Evolutionary conservation across 2,888 invertebrate genomes (phyloP), one percentile per base, ranked within the genome.

Genomic region (Drosophila antonietae): DNA sequence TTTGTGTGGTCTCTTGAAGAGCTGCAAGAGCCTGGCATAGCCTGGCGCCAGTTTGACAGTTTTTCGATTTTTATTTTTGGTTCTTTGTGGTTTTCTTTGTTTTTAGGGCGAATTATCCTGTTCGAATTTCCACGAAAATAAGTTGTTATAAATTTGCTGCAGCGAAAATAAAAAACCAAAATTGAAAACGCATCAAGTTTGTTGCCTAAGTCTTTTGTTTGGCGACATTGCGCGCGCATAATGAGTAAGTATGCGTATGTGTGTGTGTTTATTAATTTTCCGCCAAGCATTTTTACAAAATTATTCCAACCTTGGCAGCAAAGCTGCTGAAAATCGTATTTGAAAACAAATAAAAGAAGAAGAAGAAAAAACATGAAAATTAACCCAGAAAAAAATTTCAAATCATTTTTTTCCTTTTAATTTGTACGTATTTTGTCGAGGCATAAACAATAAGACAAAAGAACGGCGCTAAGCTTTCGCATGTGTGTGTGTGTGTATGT

Each of bases 281-380:
- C 84, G 88, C 84, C 85, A 81, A 89, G 86, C 69, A 81, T 81
- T 71, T 82, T 78, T 65, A 68, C 81, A 88, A 91, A 91, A 91
- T 91, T 90, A 91, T 91, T 88, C 90, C 83, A 83, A 83, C 91
- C 91, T 91, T 91, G 91, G 87, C 91, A 90, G 91, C 91, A 90
- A 91, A 89, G 65, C 68, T 73, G 70, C 69, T 75, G 78, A 71
- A 75, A 75, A 75, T 77, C 57, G 53, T 62, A 65, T 80, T 80
- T 72, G 67, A 80, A 77, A 49, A 69, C 60, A 70, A 59, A 80
- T 55, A 39, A 60, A 49, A 33, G 64, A 51, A 20, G 23, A 23
- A 39, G 57, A 49, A 33, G 41, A 51, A 44, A 64, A 53, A 63
- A 73, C 73, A 78, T 75, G 58, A 78, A 80, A 81, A 78, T 79